These are phyloP conservation scores for Mimumesa dahlbomi DNA, from an alignment of 2,888 invertebrate species.

Conservation along the genomic window DNA sequence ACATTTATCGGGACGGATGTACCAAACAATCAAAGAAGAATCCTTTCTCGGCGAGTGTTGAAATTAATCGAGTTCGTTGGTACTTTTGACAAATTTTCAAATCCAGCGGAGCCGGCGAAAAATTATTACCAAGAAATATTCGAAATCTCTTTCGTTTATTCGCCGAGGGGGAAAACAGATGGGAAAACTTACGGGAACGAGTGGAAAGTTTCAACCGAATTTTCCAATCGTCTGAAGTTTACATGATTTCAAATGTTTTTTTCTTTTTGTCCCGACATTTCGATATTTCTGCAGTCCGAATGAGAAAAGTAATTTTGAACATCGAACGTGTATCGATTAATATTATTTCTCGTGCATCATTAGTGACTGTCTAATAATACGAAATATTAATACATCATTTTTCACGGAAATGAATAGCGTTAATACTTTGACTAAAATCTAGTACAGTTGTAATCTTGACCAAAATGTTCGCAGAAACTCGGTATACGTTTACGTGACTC, in stretches of 20 bases:
- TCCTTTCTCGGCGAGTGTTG: not conserved
- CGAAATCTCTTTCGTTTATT: conserved; percentile 24
- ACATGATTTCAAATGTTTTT: conserved; percentile 18
- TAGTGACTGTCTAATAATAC: too few species aligned
- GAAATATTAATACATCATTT: too few species aligned
- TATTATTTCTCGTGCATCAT: too few species aligned
- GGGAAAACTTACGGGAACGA: conserved; percentile 43
- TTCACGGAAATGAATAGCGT: too few species aligned
- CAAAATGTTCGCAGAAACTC: not conserved
- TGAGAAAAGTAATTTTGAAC: too few species aligned
- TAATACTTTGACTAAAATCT: not conserved
- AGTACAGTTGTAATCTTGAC: not conserved
- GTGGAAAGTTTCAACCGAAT: conserved; percentile 47
- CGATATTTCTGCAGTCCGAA: too few species aligned
- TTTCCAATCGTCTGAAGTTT: conserved; percentile 20
- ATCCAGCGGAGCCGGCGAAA: conserved; percentile 40
- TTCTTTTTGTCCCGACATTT: not conserved
- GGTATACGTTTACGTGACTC: conserved; percentile 49
- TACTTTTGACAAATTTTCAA: conserved; percentile 27
- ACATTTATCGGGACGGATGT: conserved; percentile 13
- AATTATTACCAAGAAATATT: too few species aligned
- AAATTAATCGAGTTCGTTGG: not conserved
- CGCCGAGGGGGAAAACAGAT: conserved; percentile 39
- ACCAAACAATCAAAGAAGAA: not conserved
- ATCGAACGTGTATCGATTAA: too few species aligned